phyloP scores from a whole-genome alignment of 2,888 invertebrate genomes.

The Nomada ferruginata region DNA sequence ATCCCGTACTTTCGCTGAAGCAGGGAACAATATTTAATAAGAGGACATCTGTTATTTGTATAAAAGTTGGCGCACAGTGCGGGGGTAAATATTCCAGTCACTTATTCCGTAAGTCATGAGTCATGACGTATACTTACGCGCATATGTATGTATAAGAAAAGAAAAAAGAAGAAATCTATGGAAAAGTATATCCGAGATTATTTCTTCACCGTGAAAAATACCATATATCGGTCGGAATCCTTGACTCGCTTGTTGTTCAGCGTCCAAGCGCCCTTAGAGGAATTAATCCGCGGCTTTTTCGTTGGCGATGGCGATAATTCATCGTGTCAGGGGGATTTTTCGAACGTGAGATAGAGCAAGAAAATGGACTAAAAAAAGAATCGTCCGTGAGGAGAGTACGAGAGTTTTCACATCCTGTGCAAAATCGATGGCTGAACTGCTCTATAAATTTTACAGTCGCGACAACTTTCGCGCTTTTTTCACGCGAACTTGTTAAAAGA shows the following conservation, averaged over 20 bases:
- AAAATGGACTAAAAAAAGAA: background rate
- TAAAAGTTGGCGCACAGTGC: too few relatives aligned
- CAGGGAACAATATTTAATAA: too few relatives aligned
- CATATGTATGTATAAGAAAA: too few relatives aligned
- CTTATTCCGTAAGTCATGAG: too few relatives aligned
- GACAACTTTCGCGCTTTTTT: background rate
- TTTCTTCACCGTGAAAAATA: background rate
- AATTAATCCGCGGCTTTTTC: slow-evolving; percentile 16
- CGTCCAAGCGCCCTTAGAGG: background rate
- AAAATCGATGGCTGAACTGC: slow-evolving; percentile 21
- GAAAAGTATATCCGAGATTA: background rate
- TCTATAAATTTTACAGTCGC: slow-evolving; percentile 38
- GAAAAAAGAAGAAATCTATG: background rate
- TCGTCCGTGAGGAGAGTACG: background rate
- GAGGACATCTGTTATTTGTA: too few relatives aligned
- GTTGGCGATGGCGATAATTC: slow-evolving; percentile 5
- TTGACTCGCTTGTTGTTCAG: background rate
- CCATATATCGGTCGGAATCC: slow-evolving; percentile 13
- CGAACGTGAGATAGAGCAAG: background rate
- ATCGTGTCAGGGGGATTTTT: background rate
- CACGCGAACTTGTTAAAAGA: background rate
- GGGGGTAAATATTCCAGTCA: too few relatives aligned
- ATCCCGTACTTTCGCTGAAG: too few relatives aligned
- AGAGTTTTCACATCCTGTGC: background rate
- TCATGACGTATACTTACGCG: too few relatives aligned